A percentile compares a stretch with the other conserved stretches of the same genome.
Conservation (phyloP, 2,113 vertebrate species). For the Stercorarius parasiticus region DNA sequence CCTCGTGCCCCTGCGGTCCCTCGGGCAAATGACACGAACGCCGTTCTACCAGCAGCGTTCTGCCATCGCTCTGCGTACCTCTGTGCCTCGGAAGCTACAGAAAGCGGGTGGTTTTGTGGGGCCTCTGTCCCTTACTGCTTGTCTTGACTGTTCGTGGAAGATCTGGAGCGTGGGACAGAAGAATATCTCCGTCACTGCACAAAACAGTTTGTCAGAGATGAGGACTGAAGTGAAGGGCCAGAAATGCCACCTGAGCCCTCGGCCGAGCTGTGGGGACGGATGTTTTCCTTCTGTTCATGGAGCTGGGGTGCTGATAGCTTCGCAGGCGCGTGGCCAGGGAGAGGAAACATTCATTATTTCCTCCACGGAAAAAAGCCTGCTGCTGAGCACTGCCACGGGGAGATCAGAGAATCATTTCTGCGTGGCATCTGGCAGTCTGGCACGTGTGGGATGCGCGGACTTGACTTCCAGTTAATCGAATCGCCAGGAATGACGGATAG, state of each 20-base stretch:
- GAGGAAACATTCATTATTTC: not conserved
- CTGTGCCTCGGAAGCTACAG: not conserved
- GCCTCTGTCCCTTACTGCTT: not conserved
- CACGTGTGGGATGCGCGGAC: not conserved
- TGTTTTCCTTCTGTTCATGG: not conserved
- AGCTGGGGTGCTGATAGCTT: not conserved
- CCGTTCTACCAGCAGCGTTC: not conserved
- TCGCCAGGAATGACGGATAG: not conserved
- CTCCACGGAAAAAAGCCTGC: not conserved
- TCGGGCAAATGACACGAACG: not conserved
- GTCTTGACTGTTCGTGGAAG: not conserved
- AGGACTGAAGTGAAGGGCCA: not conserved
- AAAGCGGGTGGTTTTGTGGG: not conserved
- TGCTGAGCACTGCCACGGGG: rapidly evolving
- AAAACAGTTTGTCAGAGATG: not conserved
- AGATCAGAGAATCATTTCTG: not conserved
- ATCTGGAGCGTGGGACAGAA: too few relatives aligned
- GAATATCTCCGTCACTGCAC: not conserved
- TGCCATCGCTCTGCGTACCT: not conserved
- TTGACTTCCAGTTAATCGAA: not conserved
- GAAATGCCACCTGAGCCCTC: not conserved
- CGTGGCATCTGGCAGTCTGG: not conserved
- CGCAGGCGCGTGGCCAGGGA: not conserved
- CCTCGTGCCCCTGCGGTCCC: not conserved
- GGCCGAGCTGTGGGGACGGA: not conserved